phyloP scores from a whole-genome alignment of 2,888 invertebrate genomes.

The Masnerella sp. region DNA sequence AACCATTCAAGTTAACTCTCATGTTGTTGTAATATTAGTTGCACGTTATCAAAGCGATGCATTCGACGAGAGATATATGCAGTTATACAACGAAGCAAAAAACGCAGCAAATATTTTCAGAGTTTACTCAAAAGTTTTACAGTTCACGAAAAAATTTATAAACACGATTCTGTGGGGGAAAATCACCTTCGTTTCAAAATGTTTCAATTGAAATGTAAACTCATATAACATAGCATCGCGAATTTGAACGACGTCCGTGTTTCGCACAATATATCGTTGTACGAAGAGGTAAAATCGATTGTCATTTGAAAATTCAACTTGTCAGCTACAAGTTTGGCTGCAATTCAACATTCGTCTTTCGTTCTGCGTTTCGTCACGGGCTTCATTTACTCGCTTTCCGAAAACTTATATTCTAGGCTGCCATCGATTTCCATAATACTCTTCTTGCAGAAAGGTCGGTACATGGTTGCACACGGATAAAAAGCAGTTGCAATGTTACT shows the following conservation, averaged over 20 bases:
- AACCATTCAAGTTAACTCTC: no score
- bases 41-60: no score
- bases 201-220: no score
- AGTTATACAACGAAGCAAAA: no score
- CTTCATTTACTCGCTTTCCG: conserved; percentile 9
- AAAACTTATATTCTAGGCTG: conserved; percentile 35
- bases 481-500: conserved; percentile 23
- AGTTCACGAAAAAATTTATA: no score
- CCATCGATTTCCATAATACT: conserved; percentile 40
- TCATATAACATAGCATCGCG: no score
- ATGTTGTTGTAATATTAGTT: no score
- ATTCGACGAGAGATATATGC: no score
- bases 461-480: conserved; percentile 13
- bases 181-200: no score
- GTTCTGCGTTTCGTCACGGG: conserved; percentile 26
- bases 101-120: no score
- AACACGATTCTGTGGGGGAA: no score
- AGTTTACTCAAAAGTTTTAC: no score
- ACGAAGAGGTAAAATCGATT: conserved; percentile 8
- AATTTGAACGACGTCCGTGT: background rate
- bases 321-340: conserved; percentile 33
- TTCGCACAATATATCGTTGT: background rate
- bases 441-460: conserved; percentile 29
- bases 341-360: conserved; percentile 32
- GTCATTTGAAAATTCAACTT: conserved; percentile 30